Conservation (phyloP, 2,888 invertebrate genomes). For the Rhabditophanes sp. region DNA sequence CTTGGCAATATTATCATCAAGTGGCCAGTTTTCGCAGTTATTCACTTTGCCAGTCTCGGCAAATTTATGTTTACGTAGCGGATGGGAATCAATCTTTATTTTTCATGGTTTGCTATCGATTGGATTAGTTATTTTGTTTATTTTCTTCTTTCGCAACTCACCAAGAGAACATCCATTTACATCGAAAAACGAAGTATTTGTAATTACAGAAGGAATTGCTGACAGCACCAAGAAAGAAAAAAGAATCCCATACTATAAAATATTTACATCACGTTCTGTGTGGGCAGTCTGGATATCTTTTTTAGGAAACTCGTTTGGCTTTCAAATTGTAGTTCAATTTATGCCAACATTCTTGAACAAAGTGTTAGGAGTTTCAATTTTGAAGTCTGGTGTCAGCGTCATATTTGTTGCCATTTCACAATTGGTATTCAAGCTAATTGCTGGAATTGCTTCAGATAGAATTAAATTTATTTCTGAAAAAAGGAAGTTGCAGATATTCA, state of each 20-base stretch:
- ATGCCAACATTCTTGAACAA: constrained; percentile 27
- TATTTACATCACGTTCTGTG: constrained; percentile 12
- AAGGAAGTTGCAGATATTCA: constrained; percentile 21
- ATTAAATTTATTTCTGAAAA: constrained; percentile 15
- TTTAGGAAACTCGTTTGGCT: constrained; percentile 22
- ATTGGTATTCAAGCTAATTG: constrained; percentile 17
- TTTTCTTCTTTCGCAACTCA: constrained; percentile 16
- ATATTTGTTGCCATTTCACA: constrained; percentile 20
- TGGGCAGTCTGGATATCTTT: constrained; percentile 26
- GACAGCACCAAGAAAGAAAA: too few relatives aligned
- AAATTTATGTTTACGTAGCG: constrained; percentile 15
- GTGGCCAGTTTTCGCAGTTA: constrained; percentile 22
- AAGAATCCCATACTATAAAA: constrained; percentile 14
- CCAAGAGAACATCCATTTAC: constrained; percentile 16
- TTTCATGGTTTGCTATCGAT: constrained; percentile 13
- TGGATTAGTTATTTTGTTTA: constrained; percentile 11
- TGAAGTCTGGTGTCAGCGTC: constrained; percentile 17
- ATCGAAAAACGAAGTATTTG: constrained; percentile 10
- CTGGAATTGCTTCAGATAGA: constrained; percentile 16
- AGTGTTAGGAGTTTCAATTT: constrained; percentile 17
- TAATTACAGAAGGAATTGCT: constrained; percentile 13
- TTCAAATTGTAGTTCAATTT: constrained; percentile 24
- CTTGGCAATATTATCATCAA: constrained; percentile 17
- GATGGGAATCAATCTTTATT: constrained; percentile 20
- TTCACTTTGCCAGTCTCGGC: constrained; percentile 24